phyloP scores from a whole-genome alignment of 2,113 vertebrate species.

The Fregata magnificens region DNA sequence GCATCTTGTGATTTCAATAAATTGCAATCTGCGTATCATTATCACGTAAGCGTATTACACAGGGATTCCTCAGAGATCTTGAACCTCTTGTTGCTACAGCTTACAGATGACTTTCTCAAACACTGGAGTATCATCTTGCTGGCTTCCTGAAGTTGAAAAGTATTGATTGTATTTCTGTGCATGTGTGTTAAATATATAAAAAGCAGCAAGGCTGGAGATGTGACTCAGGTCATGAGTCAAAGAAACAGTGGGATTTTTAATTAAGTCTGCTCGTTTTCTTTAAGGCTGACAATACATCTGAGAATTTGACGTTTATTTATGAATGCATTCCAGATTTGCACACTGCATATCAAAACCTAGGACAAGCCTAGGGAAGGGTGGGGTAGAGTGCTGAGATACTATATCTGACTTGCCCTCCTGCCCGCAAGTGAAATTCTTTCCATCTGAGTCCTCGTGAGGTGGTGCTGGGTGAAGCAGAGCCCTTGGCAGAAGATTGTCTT shows the following conservation, averaged over 20 bases:
- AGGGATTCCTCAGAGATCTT: neutral
- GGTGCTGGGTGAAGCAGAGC: neutral
- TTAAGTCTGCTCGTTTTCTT: conserved; percentile 29
- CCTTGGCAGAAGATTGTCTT: conserved; percentile 30
- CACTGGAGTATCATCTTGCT: neutral
- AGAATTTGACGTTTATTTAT: conserved; percentile 42
- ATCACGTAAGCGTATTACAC: neutral
- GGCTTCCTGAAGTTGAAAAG: neutral
- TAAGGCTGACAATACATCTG: neutral
- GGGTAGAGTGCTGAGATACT: neutral
- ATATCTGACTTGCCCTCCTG: conserved; percentile 45
- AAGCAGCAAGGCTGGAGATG: neutral
- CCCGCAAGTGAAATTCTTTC: conserved; percentile 54
- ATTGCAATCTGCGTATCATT: neutral
- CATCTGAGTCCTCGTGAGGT: conserved; percentile 16
- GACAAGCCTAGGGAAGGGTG: conserved; percentile 24
- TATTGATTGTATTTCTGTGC: neutral
- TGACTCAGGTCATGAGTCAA: conserved; percentile 44
- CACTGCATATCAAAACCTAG: neutral
- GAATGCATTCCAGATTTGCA: conserved; percentile 41
- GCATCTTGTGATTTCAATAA: neutral
- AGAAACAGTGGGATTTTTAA: conserved; percentile 26
- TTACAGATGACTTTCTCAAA: neutral
- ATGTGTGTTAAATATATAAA: neutral
- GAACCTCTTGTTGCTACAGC: neutral